Evolutionary conservation across 1,140 invertebrate genomes (phyloP), one percentile per base, ranked within the genome.

Genomic region (Leptonema lineaticorne): DNA sequence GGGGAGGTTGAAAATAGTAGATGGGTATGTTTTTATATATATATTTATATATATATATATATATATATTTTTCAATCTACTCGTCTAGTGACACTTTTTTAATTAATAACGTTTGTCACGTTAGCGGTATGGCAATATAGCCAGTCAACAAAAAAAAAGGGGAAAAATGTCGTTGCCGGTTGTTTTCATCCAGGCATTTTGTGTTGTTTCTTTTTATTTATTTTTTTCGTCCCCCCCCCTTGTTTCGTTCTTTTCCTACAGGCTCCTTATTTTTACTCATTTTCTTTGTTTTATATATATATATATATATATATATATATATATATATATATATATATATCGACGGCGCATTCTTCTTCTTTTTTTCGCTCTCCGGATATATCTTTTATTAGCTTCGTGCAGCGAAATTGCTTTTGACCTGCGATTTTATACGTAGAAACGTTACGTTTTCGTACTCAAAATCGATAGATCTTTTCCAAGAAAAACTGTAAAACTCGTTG

Each of bases 71-170:
- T n/a, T n/a, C n/a, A n/a, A n/a, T 41, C 16, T 41, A 9, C 37
- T 41, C n/a, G 8, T 11, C 22, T 22, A 7, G 20, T 26, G 50
- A 53, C 50, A 26, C 50, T 68, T 30, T 56, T 68, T 63, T 63
- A 65, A 64, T 69, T 69, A 69, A 69, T 64, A 69, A 58, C 68
- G 68, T 58, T 59, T 69, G 68, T 69, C 68, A 69, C 68, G 68
- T 69, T 57, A 69, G 18, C 62, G 41, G 53, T 33, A 59, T 58
- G 27, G 68, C 68, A 69, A 69, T 65, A 65, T 65, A 28, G 33
- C 50, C 20, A 28, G 53, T 58, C 29, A 50, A 60, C 62, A 65
- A 65, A 69, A n/a, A n/a, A n/a, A 53, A 46, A 29, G 56, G 18
- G 29, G 26, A 64, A 20, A 37, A 41, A 18, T 64, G 20, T 46